Evolutionary conservation across 2,797 vertebrate species (phyloP), one percentile per base, ranked within the genome.

Genomic region (Phalloptychus januarius): DNA sequence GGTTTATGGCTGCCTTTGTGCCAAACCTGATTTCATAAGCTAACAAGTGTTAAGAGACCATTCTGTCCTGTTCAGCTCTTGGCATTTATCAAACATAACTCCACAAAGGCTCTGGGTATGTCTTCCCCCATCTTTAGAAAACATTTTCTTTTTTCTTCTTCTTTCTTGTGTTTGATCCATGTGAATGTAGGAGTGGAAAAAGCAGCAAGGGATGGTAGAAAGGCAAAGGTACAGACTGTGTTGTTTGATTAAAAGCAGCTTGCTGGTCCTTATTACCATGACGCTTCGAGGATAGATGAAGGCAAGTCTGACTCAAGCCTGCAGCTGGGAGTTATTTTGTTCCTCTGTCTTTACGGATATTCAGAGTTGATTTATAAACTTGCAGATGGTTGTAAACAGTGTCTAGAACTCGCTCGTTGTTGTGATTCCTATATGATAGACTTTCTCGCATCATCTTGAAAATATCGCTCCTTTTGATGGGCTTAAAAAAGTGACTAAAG

Each of bases 201-300:
- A 33, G 20, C 40, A 71, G 83, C 88, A 87, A 83, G 82, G 87
- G 86, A 85, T 72, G 31, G 78, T 74, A 82, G 45, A 69, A 82
- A 86, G 79, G 81, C 36, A 28, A 79, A 79, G 71, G 75, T 80
- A 76, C 0, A 15, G 82, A 78, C 74, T 61, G 83, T 61, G 84
- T 89, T 89, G 87, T 90, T 89, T 93, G 89, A 94, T 92, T 89
- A 86, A 88, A 87, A 92, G 85, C 93, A 94, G 92, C 90, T 86
- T 93, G 86, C 87, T 92, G 87, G 77, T 90, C 78, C 89, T 90
- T 82, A 85, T 89, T 85, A 83, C 84, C 72, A 63, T 76, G 82
- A 79, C 91, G 79, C 90, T 92, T 72, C 79, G 69, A 88, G 87
- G 85, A 89, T 52, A 83, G 80, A 91, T 87, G 89, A 87, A 89